These are phyloP conservation scores for Carcharodon carcharias DNA, from an alignment of 2,797 vertebrate genomes.

Conservation along the genomic window DNA sequence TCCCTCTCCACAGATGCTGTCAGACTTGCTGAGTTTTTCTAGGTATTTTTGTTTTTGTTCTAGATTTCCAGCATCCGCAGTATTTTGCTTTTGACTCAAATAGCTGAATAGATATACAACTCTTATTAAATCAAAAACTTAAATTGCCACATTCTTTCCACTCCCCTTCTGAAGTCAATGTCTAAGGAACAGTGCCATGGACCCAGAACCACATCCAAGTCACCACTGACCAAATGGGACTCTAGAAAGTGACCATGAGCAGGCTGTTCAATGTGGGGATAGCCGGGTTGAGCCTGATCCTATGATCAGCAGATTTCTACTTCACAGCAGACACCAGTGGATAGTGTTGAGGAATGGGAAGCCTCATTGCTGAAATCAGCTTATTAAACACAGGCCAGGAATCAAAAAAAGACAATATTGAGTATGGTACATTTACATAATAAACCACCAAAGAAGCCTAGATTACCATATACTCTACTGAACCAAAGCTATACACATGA, in stretches of 20 bases:
- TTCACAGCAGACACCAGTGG: neutral
- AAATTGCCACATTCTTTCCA: neutral
- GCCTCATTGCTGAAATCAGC: neutral
- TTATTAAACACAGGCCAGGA: neutral
- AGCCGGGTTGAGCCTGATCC: neutral
- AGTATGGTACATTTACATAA: neutral
- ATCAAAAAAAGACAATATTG: neutral
- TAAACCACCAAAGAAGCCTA: neutral
- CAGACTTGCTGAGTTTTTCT: no score
- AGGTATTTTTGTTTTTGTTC: no score
- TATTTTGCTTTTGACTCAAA: no score
- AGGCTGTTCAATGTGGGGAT: neutral
- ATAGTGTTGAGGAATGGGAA: neutral
- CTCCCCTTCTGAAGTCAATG: neutral
- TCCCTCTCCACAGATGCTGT: no score
- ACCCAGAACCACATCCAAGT: neutral
- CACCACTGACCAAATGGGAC: neutral
- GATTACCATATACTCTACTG: neutral
- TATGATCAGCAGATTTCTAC: neutral
- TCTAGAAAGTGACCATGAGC: neutral
- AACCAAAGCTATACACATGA: conserved; percentile 1
- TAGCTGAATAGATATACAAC: neutral
- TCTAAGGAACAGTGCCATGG: neutral
- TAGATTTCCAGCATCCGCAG: no score
- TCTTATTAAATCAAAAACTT: neutral